phyloP scores from a whole-genome alignment of 1,140 invertebrate species.

The Platyscapa corneri region DNA sequence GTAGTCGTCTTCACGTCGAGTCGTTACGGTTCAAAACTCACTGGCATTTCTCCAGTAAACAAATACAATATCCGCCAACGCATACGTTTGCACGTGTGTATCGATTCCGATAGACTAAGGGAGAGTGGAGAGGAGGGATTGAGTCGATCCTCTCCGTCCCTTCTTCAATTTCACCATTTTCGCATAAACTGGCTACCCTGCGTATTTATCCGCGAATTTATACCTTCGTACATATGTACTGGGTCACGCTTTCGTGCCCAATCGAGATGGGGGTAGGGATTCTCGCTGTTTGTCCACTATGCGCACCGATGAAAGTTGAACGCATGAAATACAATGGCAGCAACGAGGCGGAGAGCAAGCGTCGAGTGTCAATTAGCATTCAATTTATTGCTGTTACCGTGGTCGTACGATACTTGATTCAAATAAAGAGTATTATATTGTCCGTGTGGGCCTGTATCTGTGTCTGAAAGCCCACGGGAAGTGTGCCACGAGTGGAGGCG shows the following conservation, averaged over 20 bases:
- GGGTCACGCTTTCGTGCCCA: slow-evolving; percentile 53
- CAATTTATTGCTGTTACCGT: slow-evolving; percentile 61
- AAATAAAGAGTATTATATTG: background rate
- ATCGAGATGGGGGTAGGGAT: background rate
- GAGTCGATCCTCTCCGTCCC: slow-evolving; percentile 4
- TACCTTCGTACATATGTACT: slow-evolving; percentile 62
- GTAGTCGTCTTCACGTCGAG: background rate
- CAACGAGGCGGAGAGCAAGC: slow-evolving; percentile 29
- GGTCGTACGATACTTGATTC: slow-evolving; percentile 12
- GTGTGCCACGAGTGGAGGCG: too few species aligned
- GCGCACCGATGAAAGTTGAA: slow-evolving; percentile 61
- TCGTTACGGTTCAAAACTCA: slow-evolving; percentile 51
- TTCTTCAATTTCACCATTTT: slow-evolving; percentile 37
- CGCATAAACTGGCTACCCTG: slow-evolving; percentile 64
- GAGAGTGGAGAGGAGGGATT: background rate
- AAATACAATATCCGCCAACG: slow-evolving; percentile 51
- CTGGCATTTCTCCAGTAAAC: slow-evolving; percentile 70
- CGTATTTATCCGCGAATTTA: slow-evolving; percentile 70
- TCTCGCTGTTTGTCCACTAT: slow-evolving; percentile 1
- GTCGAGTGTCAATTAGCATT: slow-evolving; percentile 65
- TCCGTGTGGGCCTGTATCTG: background rate
- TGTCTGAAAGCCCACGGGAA: too few species aligned
- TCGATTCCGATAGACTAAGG: slow-evolving; percentile 62
- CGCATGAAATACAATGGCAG: slow-evolving; percentile 63
- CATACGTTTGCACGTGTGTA: slow-evolving; percentile 20